Percentiles rank a stretch among this genome's conserved stretches.
phyloP scores from a whole-genome alignment of 2,797 vertebrate genomes.

The Pangasius sanitwongsei region DNA sequence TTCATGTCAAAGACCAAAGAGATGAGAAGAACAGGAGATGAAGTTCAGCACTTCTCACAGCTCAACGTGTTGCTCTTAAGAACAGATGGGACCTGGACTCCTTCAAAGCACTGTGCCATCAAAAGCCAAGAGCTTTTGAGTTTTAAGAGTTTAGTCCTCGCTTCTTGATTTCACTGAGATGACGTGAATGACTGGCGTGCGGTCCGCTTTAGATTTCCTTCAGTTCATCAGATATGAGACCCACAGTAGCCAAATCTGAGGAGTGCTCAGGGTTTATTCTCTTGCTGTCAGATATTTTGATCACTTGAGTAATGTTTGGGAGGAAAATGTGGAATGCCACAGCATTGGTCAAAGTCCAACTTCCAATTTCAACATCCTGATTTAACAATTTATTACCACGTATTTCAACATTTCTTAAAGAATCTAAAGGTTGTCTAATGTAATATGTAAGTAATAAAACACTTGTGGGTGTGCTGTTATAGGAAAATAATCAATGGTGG shows the following conservation, averaged over 20 bases:
- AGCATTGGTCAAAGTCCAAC: neutral
- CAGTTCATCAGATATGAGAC: slow-evolving; percentile 2
- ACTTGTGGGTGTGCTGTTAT: neutral
- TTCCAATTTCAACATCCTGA: neutral
- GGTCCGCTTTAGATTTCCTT: neutral
- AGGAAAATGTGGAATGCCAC: slow-evolving; percentile 14
- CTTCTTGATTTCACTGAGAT: neutral
- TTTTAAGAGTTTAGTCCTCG: neutral
- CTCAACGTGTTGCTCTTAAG: slow-evolving; percentile 12
- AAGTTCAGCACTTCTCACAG: slow-evolving; percentile 16
- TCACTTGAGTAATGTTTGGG: neutral
- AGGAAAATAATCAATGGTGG: neutral
- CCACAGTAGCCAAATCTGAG: neutral
- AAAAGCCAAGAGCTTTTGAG: neutral
- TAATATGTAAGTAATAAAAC: neutral
- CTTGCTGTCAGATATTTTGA: neutral
- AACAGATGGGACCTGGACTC: slow-evolving; percentile 9
- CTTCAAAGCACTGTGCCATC: neutral
- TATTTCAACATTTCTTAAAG: neutral
- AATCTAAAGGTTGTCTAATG: neutral
- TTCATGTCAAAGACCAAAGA: neutral
- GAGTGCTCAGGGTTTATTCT: neutral
- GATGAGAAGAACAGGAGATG: slow-evolving; percentile 33
- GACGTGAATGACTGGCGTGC: neutral
- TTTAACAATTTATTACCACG: neutral